Percentiles rank a stretch among this genome's conserved stretches.
These are phyloP conservation scores for Leptobrachium leishanense DNA, from an alignment of 2,113 vertebrate species.

Conservation along the genomic window DNA sequence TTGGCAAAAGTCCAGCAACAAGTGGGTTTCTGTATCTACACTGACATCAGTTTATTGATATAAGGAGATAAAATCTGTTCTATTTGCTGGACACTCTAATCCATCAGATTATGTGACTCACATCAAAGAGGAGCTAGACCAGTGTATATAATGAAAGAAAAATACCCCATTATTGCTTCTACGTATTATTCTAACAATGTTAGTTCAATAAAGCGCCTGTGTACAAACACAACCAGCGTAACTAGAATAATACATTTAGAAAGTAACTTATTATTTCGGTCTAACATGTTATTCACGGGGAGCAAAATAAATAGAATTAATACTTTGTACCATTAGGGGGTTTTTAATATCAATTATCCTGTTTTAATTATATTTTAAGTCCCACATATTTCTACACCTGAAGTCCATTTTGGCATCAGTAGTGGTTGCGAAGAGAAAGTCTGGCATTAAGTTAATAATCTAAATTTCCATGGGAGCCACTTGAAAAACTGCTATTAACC, in stretches of 20 bases:
- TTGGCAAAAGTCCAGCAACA: too few relatives aligned
- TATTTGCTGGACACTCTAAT: too few relatives aligned
- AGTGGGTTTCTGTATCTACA: too few relatives aligned
- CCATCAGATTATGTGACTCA: too few relatives aligned
- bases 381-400: background rate
- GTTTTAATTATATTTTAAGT: constrained; percentile 30
- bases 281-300: background rate
- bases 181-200: too few relatives aligned
- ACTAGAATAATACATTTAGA: background rate
- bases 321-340: background rate
- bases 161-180: too few relatives aligned
- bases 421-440: background rate
- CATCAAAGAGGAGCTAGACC: too few relatives aligned
- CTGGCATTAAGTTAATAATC: background rate
- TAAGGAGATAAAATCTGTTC: too few relatives aligned
- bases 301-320: background rate
- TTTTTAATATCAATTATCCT: constrained; percentile 17
- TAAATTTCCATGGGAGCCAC: background rate
- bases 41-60: too few relatives aligned
- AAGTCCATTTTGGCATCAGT: background rate
- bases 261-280: background rate
- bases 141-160: too few relatives aligned
- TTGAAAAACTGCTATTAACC: background rate
- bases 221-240: too few relatives aligned
- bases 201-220: too few relatives aligned